Base-by-base conservation (phyloP, 2,797 vertebrate species). In the Rhinogobio ventralis region DNA sequence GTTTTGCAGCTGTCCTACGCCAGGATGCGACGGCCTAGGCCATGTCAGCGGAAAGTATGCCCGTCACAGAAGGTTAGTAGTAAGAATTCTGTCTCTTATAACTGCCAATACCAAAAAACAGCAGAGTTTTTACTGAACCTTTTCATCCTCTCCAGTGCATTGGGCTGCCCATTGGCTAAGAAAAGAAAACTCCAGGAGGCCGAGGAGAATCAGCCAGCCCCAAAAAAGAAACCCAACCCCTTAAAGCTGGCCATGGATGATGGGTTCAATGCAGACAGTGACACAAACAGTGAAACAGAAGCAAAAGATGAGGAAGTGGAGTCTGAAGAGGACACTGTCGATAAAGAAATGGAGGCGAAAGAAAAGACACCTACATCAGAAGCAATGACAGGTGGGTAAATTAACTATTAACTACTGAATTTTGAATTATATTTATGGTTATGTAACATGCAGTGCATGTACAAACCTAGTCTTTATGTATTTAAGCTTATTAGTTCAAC, bases 31-130 rank as follows among this genome's bases (percentile, higher is more conserved):
- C 0, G 98, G 97, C 88, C 97, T 96, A 88, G 98, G 98, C 82
- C 97, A 99, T 3, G 96, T 97, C 86, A 97, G 97, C 86, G 97
- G 97, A 84, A 96, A 97, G 93, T 99, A 99, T 78, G 97, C 97
- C 20, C 94, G 98, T 82, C 98, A 99, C 86, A 95, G 97, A 92
- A 99, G 97, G 98, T 99, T 28, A 20, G 71, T 82, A 3, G n/a
- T 33, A 42, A 57, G 49, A 45, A 42, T 51, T 62, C 7, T 14
- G 33, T 23, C 33, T 53, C 42, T 64, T 66, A 15, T 51, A 67
- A 30, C 28, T n/a, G 45, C 0, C 77, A 49, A 15, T 30, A 20
- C 0, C 13, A 83, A 81, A 53, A 72, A 30, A 10, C 46, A 0
- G 3, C 2, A 57, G 23, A 36, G n/a, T 77, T 79, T 36, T 33